Percentiles rank a stretch among this genome's conserved stretches.
These are phyloP conservation scores for Illadopsis cleaveri DNA, from an alignment of 2,113 vertebrate species.

Conservation along the genomic window DNA sequence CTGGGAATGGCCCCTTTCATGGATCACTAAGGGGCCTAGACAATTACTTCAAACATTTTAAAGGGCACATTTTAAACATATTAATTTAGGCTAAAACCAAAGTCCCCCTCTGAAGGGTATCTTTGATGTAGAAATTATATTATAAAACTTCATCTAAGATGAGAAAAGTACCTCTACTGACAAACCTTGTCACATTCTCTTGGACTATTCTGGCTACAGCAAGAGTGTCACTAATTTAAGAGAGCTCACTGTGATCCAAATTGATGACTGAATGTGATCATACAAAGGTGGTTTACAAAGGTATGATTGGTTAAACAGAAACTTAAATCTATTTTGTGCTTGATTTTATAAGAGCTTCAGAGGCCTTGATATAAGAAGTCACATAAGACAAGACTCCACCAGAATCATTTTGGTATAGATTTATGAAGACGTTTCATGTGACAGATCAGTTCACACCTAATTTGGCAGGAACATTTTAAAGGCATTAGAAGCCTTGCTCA, in stretches of 20 bases:
- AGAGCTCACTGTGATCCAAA: neutral
- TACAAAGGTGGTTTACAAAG: neutral
- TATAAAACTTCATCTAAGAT: neutral
- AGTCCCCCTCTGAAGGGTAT: neutral
- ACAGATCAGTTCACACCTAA: neutral
- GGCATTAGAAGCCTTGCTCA: neutral
- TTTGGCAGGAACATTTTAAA: neutral
- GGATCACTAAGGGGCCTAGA: neutral
- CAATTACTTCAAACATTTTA: neutral
- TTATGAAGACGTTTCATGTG: neutral
- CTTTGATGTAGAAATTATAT: neutral
- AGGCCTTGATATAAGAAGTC: neutral
- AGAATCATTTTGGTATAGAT: neutral
- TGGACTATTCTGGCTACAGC: neutral
- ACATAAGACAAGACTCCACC: neutral
- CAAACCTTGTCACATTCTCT: neutral
- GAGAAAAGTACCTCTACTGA: neutral
- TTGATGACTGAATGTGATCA: neutral
- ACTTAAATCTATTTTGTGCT: neutral
- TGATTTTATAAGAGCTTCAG: neutral
- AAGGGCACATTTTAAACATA: neutral
- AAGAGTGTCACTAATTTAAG: neutral
- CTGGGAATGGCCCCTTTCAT: neutral
- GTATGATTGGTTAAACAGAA: neutral
- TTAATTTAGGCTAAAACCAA: neutral